Percentiles rank a stretch among this genome's conserved stretches.
Evolutionary conservation across 2,113 vertebrate genomes (phyloP).

Genomic region (Pongo pygmaeus): DNA sequence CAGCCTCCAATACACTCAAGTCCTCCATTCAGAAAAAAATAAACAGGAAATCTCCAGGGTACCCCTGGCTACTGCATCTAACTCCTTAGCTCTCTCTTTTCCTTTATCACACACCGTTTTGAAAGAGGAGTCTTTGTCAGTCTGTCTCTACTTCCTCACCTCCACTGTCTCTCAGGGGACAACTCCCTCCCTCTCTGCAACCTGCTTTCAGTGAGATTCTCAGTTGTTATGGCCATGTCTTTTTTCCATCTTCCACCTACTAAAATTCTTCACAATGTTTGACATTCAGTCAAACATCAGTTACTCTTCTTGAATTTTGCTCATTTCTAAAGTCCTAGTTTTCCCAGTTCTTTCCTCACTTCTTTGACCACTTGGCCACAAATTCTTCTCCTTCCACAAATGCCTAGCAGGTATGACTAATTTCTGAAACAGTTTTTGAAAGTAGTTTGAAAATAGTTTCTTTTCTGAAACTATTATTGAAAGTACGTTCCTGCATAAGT

Average conservation of each 20-base stretch:
- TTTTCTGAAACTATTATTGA: too few relatives aligned
- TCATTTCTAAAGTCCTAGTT: background rate
- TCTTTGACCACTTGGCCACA: background rate
- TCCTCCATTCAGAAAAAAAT: background rate
- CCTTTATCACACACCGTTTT: background rate
- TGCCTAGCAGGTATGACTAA: background rate
- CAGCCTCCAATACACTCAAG: fast-evolving
- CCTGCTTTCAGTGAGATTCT: background rate
- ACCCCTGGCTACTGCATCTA: fast-evolving
- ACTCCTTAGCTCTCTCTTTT: background rate
- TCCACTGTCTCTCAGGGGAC: fast-evolving
- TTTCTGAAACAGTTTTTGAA: too few relatives aligned
- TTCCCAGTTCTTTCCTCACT: background rate
- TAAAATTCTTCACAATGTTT: too few relatives aligned
- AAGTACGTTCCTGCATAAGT: too few relatives aligned
- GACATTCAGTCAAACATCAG: background rate
- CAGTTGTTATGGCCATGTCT: fast-evolving
- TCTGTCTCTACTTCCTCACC: background rate
- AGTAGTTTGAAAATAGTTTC: too few relatives aligned
- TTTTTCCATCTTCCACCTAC: background rate
- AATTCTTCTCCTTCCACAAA: background rate
- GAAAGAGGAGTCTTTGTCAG: background rate
- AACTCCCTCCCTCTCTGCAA: background rate
- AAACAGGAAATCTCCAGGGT: fast-evolving
- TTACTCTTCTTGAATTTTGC: background rate